Conservation (phyloP, 2,888 invertebrate species). For the Habrosyne pyritoides region DNA sequence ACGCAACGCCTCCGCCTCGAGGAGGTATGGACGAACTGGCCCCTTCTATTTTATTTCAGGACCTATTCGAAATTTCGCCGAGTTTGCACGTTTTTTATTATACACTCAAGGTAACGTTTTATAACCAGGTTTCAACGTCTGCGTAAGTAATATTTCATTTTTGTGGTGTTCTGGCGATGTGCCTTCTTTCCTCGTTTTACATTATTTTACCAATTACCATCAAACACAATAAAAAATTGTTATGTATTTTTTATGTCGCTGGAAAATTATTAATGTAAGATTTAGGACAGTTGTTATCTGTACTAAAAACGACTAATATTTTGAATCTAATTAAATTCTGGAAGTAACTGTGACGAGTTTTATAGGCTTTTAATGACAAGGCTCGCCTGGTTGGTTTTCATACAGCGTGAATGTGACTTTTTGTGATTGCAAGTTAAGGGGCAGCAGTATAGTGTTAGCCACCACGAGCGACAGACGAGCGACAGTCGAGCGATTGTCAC, state of each 20-base stretch:
- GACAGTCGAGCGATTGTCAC: conserved; percentile 75
- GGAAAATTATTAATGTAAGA: neutral
- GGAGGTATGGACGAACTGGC: conserved; percentile 43
- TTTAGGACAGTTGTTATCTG: too few species aligned
- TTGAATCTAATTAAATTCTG: too few species aligned
- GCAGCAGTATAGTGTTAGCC: neutral
- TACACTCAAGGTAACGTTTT: conserved; percentile 46
- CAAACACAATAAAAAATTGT: neutral
- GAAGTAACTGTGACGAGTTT: neutral
- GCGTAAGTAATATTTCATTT: conserved; percentile 22
- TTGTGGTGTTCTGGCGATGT: conserved; percentile 11
- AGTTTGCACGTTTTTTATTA: conserved; percentile 51
- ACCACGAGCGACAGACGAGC: conserved; percentile 37
- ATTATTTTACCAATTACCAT: neutral
- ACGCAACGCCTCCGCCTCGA: conserved; percentile 27
- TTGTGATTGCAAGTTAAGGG: neutral
- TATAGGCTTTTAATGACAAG: too few species aligned
- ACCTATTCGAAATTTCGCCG: conserved; percentile 47
- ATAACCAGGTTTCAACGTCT: conserved; percentile 27
- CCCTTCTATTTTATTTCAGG: conserved; percentile 48
- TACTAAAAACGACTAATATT: too few species aligned
- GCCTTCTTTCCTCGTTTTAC: neutral
- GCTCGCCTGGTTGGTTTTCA: neutral
- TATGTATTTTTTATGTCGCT: neutral
- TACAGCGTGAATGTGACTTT: neutral